Base-by-base conservation (phyloP, 35 echinoderm and acorn worm species). In the Holothuria glaberrima region DNA sequence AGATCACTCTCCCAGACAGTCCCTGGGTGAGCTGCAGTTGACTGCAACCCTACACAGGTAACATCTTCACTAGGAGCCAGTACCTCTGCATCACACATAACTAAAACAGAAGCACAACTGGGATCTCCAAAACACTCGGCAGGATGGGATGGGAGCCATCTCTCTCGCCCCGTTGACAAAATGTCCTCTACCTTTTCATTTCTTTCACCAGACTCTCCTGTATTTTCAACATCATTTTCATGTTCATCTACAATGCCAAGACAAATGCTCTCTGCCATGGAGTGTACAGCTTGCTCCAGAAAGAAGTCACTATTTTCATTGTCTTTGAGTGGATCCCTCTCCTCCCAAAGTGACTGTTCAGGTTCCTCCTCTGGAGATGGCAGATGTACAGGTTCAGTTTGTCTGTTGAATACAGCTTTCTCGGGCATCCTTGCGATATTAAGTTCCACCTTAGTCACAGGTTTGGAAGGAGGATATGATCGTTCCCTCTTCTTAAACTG, bases 261-360 rank as follows among this genome's bases (percentile, higher is more conserved):
- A 71, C 97, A 99, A 3, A 99, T 76, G 44, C 89, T 95, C 65
- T 99, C 97, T 59, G 91, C 94, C 91, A 99, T 88, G 16, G 91
- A 92, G 54, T 86, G 92, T 35, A 94, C 97, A 64, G 97, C 93
- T 60, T 99, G 93, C 34, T 99, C 93, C 18, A 86, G 91, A 80
- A 92, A 88, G 50, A 79, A 59, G 66, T 78, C 74, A 30, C 85
- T 84, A 77, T 92, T 92, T 64, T 91, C 83, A n/a, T 71, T 80
- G 27, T 86, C 93, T 71, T 63, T 84, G 18, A 68, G 41, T 12
- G 66, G 44, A 34, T 88, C 18, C 29, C 76, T 86, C 65, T 83
- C 64, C 64, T 91, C 65, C 92, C 92, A 83, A 17, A 79, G 35
- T 18, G 62, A 61, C 77, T 87, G 77, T 25, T 92, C 24, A 64